These are phyloP conservation scores for Sturmia bella DNA, from an alignment of 2,888 invertebrate species.

Conservation along the genomic window DNA sequence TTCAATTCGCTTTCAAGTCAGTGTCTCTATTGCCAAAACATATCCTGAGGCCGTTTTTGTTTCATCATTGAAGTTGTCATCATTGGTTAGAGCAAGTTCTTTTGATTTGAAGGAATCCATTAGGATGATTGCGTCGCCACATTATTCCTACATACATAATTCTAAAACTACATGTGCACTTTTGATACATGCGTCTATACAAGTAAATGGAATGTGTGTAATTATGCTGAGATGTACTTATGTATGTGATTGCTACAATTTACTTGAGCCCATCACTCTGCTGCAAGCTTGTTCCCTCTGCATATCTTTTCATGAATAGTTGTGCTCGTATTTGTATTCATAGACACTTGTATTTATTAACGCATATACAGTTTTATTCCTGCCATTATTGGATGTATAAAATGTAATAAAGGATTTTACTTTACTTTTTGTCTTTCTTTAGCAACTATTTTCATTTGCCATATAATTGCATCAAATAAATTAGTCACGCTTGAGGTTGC, in stretches of 20 bases:
- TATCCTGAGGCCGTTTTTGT: slow-evolving; percentile 47
- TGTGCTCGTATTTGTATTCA: neutral
- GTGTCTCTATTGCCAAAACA: slow-evolving; percentile 28
- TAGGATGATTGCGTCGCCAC: slow-evolving; percentile 55
- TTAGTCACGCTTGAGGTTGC: slow-evolving; percentile 72
- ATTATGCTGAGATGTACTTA: neutral
- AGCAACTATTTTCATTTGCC: slow-evolving; percentile 52
- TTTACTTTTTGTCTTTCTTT: slow-evolving; percentile 38
- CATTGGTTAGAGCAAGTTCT: slow-evolving; percentile 54
- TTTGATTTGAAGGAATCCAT: slow-evolving; percentile 51
- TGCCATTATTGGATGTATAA: slow-evolving; percentile 53
- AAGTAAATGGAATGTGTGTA: neutral
- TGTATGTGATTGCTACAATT: neutral
- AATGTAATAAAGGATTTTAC: slow-evolving; percentile 66
- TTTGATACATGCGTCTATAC: neutral
- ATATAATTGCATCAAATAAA: slow-evolving; percentile 71
- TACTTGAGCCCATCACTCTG: no score
- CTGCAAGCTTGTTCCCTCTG: no score
- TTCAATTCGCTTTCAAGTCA: slow-evolving; percentile 26
- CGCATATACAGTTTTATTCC: slow-evolving; percentile 50
- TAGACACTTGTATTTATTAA: slow-evolving; percentile 19
- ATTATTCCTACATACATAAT: no score
- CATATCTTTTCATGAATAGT: no score
- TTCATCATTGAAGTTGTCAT: slow-evolving; percentile 54
- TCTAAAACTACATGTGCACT: slow-evolving; percentile 25